Base-by-base conservation (phyloP, 30 jellyfish, hydroid and myxozoan genomes). In the Aurelia sp. region DNA sequence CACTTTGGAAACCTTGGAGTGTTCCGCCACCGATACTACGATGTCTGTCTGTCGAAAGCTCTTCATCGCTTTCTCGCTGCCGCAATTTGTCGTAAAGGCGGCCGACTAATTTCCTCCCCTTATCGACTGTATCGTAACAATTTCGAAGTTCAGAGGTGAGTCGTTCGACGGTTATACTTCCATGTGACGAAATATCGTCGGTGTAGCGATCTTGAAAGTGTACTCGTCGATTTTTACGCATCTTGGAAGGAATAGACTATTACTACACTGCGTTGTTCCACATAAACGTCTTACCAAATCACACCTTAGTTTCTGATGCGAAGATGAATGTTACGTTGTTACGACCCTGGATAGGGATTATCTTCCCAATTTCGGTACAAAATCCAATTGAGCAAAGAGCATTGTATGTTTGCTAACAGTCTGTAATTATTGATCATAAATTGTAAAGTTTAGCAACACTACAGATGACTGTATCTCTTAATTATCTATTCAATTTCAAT, bases 71-170 rank as follows among this genome's bases (percentile, higher is more conserved):
- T 4, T 44, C 55, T 59, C 69, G 69, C 67, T 83, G 86, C 52
- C 63, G 63, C 16, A 83, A 82, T 18, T 83, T 83, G 63, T 71
- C 86, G 73, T 83, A 83, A n/a, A 83, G 86, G 38, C 82, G 48
- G 4, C 76, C 86, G n/a, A 83, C 74, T 40, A 87, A 41, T 20
- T 65, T 55, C 16, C 96, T 67, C 63, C 96, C 96, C 66, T 77
- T 80, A 30, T 87, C 96, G 38, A 87, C 88, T 20, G 90, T 50
- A 30, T 87, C 90, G 74, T 87, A 78, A 58, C 96, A 87, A 38
- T 40, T 73, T 53, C 89, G 83, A 20, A 87, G 77, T 67, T 87
- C 96, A 13, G 76, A 72, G n/a, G 96, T 67, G 30, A 87, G 80
- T 10, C 69, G 48, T 61, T 87, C 96, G 9, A 78, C 86, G 30